Conservation (phyloP, 2,888 invertebrate species). For the Rapana venosa region DNA sequence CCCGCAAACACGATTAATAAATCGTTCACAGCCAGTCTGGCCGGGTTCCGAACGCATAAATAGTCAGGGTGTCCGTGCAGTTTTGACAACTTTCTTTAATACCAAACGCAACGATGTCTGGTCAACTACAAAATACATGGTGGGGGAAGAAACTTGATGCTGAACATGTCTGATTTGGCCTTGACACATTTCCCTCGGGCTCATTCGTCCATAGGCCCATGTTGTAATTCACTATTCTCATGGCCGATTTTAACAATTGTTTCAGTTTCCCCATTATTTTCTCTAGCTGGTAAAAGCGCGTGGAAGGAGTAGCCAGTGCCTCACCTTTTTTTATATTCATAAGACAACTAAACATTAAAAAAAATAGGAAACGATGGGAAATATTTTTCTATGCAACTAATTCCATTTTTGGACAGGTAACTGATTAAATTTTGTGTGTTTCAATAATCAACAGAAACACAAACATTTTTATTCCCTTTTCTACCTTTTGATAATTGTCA, state of each 20-base stretch:
- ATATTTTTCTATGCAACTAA: no score
- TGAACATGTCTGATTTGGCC: slow-evolving; percentile 30
- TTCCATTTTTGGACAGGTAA: no score
- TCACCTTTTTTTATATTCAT: no score
- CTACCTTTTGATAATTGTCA: no score
- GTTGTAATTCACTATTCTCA: not conserved
- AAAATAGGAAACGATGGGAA: not conserved
- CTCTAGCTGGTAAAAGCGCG: not conserved
- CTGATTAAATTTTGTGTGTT: no score
- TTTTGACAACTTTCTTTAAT: not conserved
- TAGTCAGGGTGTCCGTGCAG: not conserved
- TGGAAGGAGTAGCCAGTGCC: no score
- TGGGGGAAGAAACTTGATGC: not conserved
- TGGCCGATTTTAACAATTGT: not conserved
- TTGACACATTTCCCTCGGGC: slow-evolving; percentile 28
- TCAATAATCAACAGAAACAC: no score
- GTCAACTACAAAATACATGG: not conserved
- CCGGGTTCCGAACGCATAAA: not conserved
- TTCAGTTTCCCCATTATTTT: no score
- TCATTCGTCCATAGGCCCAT: not conserved
- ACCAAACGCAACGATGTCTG: not conserved
- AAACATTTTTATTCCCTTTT: no score
- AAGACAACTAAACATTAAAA: not conserved
- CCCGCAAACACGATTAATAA: not conserved
- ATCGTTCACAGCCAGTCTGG: no score